Percentiles rank a stretch among this genome's conserved stretches.
These are phyloP conservation scores for Sussaba pulchella DNA, from an alignment of 2,888 invertebrate species.

Conservation along the genomic window DNA sequence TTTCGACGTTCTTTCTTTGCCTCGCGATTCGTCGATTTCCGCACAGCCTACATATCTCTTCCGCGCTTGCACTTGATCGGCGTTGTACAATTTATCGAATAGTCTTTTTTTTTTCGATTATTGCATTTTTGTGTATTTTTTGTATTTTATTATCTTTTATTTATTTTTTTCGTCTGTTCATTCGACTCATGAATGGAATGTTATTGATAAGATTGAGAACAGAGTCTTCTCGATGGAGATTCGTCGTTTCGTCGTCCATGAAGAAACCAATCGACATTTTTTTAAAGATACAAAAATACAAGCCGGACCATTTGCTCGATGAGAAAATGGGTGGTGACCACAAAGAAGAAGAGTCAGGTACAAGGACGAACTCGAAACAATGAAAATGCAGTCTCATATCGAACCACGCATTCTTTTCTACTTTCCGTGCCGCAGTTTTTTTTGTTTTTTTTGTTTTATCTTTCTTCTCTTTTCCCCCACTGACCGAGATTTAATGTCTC, in stretches of 20 bases:
- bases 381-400: constrained; percentile 13
- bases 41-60: constrained; percentile 37
- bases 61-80: not conserved
- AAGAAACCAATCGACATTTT: constrained; percentile 1
- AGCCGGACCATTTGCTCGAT: constrained; percentile 12
- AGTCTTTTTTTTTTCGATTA: no score
- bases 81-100: not conserved
- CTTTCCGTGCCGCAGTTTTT: no score
- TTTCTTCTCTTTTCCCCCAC: constrained; percentile 15
- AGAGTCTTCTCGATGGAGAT: no score
- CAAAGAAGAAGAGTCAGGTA: constrained; percentile 1
- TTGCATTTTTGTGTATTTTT: not conserved
- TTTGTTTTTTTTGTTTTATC: not conserved
- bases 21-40: constrained; percentile 7
- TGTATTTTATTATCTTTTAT: not conserved
- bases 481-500: constrained; percentile 40
- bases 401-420: not conserved
- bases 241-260: constrained; percentile 33
- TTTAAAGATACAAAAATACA: constrained; percentile 1
- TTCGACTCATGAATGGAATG: not conserved
- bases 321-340: constrained; percentile 32
- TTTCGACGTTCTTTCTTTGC: constrained; percentile 22
- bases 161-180: not conserved
- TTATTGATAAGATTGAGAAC: not conserved
- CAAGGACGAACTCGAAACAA: constrained; percentile 4